Conservation (phyloP, 2,888 invertebrate genomes). For the Drosophila mulleri region DNA sequence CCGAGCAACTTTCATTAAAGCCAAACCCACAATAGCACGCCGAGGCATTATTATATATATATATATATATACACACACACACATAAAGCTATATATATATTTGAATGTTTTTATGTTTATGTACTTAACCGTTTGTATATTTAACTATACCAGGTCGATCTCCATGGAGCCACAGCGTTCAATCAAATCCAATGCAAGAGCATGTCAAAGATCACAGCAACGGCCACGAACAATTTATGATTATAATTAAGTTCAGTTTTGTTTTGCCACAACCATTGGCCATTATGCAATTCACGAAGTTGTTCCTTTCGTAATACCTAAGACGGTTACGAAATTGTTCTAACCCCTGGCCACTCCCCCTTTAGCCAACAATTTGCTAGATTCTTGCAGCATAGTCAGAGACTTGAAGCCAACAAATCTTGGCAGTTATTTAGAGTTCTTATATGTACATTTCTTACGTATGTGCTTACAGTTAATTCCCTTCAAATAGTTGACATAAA, state of each 20-base stretch:
- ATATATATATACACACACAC: conserved; percentile 2
- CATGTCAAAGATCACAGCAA: conserved; percentile 65
- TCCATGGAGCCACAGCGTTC: conserved; percentile 41
- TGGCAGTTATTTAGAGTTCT: not conserved
- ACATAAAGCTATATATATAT: not conserved
- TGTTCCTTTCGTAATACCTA: not conserved
- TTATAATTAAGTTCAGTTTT: conserved; percentile 50
- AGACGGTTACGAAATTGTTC: conserved; percentile 22
- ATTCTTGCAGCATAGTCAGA: not conserved
- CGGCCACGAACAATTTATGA: conserved; percentile 52
- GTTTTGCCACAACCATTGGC: conserved; percentile 25
- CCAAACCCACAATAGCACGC: conserved; percentile 65
- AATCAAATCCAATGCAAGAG: conserved; percentile 40
- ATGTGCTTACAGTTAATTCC: not conserved
- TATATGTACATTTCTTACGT: no score
- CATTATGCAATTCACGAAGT: conserved; percentile 35
- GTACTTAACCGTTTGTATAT: conserved; percentile 19
- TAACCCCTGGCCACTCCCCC: conserved; percentile 12
- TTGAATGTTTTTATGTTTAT: conserved; percentile 10
- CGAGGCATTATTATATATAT: conserved; percentile 33
- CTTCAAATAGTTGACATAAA: not conserved
- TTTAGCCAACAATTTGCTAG: conserved; percentile 1
- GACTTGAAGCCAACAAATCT: not conserved
- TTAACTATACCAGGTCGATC: conserved; percentile 21
- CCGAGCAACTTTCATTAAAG: conserved; percentile 69